phyloP scores from a whole-genome alignment of 1,140 invertebrate genomes.

The Drosophila bocki region DNA sequence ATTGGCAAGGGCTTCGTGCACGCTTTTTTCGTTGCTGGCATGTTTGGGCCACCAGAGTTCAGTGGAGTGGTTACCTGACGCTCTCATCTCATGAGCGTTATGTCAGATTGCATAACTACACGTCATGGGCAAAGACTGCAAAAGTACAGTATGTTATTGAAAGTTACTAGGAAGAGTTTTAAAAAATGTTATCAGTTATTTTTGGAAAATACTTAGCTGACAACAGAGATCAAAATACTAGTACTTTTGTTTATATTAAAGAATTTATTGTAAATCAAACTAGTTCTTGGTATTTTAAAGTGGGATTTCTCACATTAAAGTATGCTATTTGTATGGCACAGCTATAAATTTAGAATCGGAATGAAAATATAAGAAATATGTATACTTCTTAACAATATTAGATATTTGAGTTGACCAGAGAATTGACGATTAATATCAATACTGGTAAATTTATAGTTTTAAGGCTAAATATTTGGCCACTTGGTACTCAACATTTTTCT shows the following conservation, averaged over 20 bases:
- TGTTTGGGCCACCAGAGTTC: constrained; percentile 6
- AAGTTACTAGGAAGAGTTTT: not conserved
- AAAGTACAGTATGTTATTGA: not conserved
- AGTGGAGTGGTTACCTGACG: constrained; percentile 3
- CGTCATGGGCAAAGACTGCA: not conserved
- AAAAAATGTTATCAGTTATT: not conserved
- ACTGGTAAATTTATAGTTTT: not conserved
- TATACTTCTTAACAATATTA: not conserved
- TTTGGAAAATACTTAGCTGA: not conserved
- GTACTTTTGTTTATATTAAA: no score
- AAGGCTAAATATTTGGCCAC: not conserved
- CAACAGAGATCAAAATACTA: no score
- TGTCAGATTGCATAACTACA: constrained; percentile 20
- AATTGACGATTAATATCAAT: no score
- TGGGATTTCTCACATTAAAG: no score
- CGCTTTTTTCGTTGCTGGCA: constrained; percentile 4
- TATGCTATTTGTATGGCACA: no score
- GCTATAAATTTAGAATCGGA: no score
- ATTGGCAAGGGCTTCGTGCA: constrained; percentile 48
- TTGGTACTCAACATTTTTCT: no score
- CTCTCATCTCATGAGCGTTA: constrained; percentile 33
- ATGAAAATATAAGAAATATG: no score
- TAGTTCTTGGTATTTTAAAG: no score
- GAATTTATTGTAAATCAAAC: no score
- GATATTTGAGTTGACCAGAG: not conserved